These are phyloP conservation scores for Anoplophora glabripennis DNA, from an alignment of 1,140 invertebrate species.

Conservation along the genomic window DNA sequence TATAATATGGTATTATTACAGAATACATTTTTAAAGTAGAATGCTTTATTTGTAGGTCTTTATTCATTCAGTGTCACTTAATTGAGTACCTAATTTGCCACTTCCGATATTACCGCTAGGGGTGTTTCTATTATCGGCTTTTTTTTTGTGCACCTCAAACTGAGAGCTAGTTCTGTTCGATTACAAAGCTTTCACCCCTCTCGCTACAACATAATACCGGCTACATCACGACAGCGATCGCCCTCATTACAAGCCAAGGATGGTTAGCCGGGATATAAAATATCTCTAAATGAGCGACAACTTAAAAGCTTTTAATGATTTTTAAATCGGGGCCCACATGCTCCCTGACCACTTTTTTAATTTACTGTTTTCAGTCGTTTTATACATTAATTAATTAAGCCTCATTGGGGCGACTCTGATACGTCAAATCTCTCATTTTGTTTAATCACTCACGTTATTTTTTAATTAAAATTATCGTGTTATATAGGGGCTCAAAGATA, in stretches of 20 bases:
- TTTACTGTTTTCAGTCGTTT: slow-evolving; percentile 27
- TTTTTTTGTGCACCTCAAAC: slow-evolving; percentile 16
- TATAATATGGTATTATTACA: too few relatives aligned
- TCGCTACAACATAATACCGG: not conserved
- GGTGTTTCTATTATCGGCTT: slow-evolving; percentile 35
- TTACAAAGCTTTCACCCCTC: not conserved
- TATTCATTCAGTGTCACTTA: too few relatives aligned
- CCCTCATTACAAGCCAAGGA: not conserved
- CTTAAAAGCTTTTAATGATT: slow-evolving; percentile 12
- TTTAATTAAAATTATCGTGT: slow-evolving; percentile 18
- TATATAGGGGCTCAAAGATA: too few relatives aligned
- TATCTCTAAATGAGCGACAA: not conserved
- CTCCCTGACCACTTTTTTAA: slow-evolving; percentile 22
- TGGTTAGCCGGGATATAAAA: not conserved
- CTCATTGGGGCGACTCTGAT: slow-evolving; percentile 23
- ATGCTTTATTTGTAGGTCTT: too few relatives aligned
- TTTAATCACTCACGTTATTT: slow-evolving; percentile 29
- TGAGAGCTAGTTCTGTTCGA: not conserved
- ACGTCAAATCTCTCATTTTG: slow-evolving; percentile 28
- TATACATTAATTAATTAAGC: slow-evolving; percentile 30
- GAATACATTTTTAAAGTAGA: too few relatives aligned
- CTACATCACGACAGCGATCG: not conserved
- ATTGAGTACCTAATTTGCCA: too few relatives aligned
- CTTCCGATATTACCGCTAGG: too few relatives aligned
- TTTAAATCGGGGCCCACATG: slow-evolving; percentile 27